Conservation (phyloP, 2,113 vertebrate species). For the Rhizomys pruinosus region DNA sequence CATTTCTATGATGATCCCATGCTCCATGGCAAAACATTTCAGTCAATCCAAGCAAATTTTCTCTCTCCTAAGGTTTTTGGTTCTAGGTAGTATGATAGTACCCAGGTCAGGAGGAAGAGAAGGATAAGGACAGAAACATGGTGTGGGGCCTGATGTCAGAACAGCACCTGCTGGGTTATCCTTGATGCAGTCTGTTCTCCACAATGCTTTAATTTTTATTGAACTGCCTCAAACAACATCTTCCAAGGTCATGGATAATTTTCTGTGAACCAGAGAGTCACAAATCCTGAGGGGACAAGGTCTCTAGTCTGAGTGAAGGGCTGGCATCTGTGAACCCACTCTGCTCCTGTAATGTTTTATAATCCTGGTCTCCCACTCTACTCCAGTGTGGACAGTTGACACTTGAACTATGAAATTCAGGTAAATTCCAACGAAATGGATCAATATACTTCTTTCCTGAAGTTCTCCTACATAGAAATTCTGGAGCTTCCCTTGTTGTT, state of each 20-base stretch:
- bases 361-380: background rate
- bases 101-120: background rate
- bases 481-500: background rate
- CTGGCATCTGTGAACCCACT: background rate
- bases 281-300: background rate
- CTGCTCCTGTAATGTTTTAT: background rate
- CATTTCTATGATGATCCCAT: background rate
- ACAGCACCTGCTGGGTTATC: background rate
- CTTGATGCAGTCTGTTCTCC: background rate
- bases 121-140: background rate
- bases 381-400: background rate
- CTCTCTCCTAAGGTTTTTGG: background rate
- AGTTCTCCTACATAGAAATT: background rate
- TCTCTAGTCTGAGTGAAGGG: background rate
- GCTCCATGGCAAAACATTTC: background rate
- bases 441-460: background rate
- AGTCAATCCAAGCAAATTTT: background rate
- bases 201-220: background rate
- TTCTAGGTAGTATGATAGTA: background rate
- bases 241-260: background rate
- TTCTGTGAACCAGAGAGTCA: background rate
- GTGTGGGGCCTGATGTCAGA: background rate
- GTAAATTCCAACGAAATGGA: background rate
- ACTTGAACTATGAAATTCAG: background rate
- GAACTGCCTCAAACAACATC: background rate